Evolutionary conservation across 1,140 invertebrate species (phyloP).

Genomic region (Orius insidiosus): DNA sequence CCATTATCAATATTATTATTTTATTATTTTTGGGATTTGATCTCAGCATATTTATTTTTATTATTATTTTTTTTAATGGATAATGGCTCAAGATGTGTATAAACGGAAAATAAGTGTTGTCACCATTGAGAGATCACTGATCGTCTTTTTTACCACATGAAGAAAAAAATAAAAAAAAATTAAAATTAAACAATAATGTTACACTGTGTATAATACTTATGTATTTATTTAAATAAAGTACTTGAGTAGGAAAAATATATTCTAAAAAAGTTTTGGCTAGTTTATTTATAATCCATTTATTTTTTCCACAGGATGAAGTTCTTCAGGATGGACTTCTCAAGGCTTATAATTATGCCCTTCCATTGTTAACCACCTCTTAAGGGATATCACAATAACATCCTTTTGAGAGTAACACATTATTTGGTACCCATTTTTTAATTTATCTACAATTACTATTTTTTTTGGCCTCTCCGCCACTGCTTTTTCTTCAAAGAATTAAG

Average conservation of each 20-base stretch:
- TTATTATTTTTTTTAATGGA: constrained; percentile 8
- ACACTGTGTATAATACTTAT: constrained; percentile 14
- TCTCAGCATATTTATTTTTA: not conserved
- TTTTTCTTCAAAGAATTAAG: too few relatives aligned
- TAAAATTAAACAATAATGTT: constrained; percentile 4
- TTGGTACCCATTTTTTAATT: too few relatives aligned
- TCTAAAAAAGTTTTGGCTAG: constrained; percentile 14
- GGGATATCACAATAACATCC: too few relatives aligned
- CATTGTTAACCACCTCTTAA: too few relatives aligned
- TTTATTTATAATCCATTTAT: too few relatives aligned
- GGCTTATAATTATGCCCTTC: too few relatives aligned
- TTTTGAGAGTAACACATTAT: too few relatives aligned
- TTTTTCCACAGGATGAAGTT: too few relatives aligned
- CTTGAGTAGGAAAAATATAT: constrained; percentile 15
- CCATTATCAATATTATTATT: constrained; percentile 3
- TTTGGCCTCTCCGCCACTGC: too few relatives aligned
- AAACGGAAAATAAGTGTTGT: constrained; percentile 1
- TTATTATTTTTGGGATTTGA: not conserved
- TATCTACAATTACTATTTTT: too few relatives aligned
- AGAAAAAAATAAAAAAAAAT: not conserved
- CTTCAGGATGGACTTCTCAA: too few relatives aligned
- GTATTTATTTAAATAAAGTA: constrained; percentile 16
- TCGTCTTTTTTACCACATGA: constrained; percentile 11
- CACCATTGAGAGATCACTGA: constrained; percentile 6
- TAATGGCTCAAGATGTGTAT: constrained; percentile 9